A percentile compares a stretch with the other conserved stretches of the same genome.
These are phyloP conservation scores for Pristionchus entomophagus DNA, from an alignment of 2,888 invertebrate genomes.

Conservation along the genomic window DNA sequence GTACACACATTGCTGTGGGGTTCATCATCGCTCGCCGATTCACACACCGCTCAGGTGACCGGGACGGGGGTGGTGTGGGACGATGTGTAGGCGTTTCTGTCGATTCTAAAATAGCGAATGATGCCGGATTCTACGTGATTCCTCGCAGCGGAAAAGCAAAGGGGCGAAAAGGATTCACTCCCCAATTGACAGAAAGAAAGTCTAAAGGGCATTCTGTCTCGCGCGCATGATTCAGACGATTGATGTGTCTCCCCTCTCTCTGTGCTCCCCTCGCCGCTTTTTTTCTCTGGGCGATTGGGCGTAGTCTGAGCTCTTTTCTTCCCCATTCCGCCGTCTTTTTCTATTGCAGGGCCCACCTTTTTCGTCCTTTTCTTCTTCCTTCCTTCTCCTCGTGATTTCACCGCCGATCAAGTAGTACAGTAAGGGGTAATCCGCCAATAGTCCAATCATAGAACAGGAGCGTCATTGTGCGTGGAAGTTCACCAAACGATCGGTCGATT, in stretches of 20 bases:
- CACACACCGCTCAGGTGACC: too few species aligned
- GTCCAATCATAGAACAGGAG: neutral
- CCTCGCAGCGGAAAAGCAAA: too few species aligned
- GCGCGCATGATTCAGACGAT: neutral
- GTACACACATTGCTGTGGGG: too few species aligned
- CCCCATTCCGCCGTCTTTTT: neutral
- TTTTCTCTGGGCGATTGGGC: constrained; percentile 5
- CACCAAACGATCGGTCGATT: neutral
- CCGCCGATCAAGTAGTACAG: too few species aligned
- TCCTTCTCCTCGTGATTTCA: neutral
- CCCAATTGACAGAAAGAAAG: neutral
- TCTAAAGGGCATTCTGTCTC: neutral
- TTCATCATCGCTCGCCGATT: too few species aligned
- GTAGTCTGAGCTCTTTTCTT: neutral
- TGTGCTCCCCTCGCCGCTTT: neutral
- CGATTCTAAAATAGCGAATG: constrained; percentile 10
- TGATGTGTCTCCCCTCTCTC: neutral
- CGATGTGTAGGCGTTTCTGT: neutral
- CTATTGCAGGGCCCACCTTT: too few species aligned
- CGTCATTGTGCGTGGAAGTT: neutral
- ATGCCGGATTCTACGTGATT: neutral
- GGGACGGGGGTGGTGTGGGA: too few species aligned
- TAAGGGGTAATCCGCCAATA: neutral
- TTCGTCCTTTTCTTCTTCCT: neutral
- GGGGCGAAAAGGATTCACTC: neutral